Evolutionary conservation across 2,113 vertebrate species (phyloP).

Genomic region (Cettia cetti): DNA sequence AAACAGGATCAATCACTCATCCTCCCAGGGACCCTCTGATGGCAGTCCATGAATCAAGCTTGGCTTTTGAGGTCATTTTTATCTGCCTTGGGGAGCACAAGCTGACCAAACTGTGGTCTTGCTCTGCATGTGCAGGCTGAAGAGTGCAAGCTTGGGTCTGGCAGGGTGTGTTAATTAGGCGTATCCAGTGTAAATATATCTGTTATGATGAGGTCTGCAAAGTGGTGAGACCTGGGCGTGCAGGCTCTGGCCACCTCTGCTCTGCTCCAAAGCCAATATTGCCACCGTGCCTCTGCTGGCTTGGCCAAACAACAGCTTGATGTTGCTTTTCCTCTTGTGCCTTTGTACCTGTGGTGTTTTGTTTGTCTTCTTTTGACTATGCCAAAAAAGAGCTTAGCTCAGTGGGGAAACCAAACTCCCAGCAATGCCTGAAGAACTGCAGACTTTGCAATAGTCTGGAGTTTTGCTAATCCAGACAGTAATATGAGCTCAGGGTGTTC

Average conservation of each 20-base stretch:
- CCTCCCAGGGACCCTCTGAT: not conserved
- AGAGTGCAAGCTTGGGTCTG: not conserved
- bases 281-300: not conserved
- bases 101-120: not conserved
- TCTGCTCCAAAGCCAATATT: not conserved
- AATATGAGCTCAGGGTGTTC: slow-evolving; percentile 43
- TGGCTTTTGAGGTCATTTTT: slow-evolving; percentile 10
- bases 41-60: not conserved
- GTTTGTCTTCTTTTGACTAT: not conserved
- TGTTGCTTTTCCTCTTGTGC: not conserved
- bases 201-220: slow-evolving; percentile 5
- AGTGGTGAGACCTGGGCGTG: not conserved
- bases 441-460: not conserved
- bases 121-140: not conserved
- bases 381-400: slow-evolving; percentile 4
- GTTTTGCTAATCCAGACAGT: slow-evolving; percentile 50
- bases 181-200: not conserved
- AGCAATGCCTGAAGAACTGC: slow-evolving; percentile 27
- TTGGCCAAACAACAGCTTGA: not conserved
- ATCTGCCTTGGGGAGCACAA: not conserved
- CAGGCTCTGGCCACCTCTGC: not conserved
- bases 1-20: slow-evolving; percentile 29
- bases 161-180: not conserved
- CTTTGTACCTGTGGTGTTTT: not conserved
- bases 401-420: slow-evolving; percentile 11